These are phyloP conservation scores for Romanogobio albipinnatus DNA, from an alignment of 2,113 vertebrate genomes.

Conservation along the genomic window DNA sequence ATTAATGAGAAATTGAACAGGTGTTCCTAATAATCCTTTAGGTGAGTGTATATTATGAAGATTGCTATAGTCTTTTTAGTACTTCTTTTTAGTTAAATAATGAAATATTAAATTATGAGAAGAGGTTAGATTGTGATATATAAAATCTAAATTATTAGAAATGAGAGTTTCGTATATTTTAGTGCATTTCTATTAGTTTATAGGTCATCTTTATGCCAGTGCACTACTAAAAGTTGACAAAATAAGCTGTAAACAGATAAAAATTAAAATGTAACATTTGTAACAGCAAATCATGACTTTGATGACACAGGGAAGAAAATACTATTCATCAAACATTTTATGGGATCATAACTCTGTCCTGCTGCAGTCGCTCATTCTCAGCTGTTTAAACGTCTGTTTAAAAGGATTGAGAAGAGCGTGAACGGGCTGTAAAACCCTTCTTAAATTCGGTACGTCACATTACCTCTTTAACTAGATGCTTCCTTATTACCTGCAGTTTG, in stretches of 20 bases:
- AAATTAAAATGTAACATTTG: background rate
- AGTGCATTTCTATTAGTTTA: background rate
- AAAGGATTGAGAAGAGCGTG: slow-evolving; percentile 7
- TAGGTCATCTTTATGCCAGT: background rate
- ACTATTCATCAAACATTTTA: background rate
- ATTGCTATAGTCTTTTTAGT: no score
- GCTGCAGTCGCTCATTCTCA: background rate
- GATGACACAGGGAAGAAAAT: background rate
- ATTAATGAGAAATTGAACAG: no score
- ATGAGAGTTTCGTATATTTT: background rate
- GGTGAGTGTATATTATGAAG: no score
- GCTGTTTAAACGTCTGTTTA: background rate
- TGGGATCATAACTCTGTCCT: background rate
- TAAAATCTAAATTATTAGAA: background rate
- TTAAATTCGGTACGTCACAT: background rate
- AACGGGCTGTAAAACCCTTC: background rate
- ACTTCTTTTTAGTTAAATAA: no score
- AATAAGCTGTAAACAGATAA: background rate
- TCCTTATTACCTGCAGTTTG: background rate
- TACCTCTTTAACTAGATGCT: background rate
- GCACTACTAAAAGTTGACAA: background rate
- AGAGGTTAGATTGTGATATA: background rate
- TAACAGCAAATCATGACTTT: background rate
- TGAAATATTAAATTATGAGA: no score
- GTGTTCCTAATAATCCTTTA: no score